Evolutionary conservation across 2,113 vertebrate genomes (phyloP).

Genomic region (Baryphthengus martii): DNA sequence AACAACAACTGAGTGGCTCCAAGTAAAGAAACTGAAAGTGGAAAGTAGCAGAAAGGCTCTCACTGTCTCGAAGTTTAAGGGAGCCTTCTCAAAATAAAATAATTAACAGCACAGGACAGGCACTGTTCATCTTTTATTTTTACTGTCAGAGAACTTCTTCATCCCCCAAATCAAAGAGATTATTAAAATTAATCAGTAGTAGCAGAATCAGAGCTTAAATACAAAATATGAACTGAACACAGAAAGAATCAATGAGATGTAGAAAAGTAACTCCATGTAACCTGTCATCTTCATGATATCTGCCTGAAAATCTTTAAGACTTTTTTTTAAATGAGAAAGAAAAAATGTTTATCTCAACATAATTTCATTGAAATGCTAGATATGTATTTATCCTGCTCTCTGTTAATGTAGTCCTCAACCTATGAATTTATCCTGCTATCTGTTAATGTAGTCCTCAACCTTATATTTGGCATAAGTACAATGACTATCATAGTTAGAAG

Average conservation of each 20-base stretch:
- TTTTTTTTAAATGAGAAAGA: background rate
- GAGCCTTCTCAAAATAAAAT: slow-evolving; percentile 17
- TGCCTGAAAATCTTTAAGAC: background rate
- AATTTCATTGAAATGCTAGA: background rate
- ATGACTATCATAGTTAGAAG: background rate
- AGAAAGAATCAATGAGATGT: background rate
- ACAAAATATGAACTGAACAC: background rate
- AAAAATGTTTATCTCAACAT: background rate
- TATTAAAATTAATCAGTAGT: background rate
- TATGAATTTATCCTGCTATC: background rate
- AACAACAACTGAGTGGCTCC: slow-evolving; percentile 24
- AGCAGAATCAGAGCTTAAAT: background rate
- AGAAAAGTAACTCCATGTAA: background rate
- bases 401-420: background rate
- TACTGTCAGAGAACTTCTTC: background rate
- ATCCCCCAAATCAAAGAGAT: background rate
- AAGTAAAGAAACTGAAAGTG: slow-evolving; percentile 56
- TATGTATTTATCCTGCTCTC: background rate
- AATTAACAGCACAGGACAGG: background rate
- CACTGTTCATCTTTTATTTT: background rate
- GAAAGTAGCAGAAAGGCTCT: slow-evolving; percentile 38
- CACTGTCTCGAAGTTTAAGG: slow-evolving; percentile 10
- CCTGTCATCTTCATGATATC: background rate
- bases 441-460: background rate
- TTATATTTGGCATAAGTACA: background rate